A percentile compares a stretch with the other conserved stretches of the same genome.
Evolutionary conservation across 2,888 invertebrate genomes (phyloP).

Genomic region (Autographa pulchrina): DNA sequence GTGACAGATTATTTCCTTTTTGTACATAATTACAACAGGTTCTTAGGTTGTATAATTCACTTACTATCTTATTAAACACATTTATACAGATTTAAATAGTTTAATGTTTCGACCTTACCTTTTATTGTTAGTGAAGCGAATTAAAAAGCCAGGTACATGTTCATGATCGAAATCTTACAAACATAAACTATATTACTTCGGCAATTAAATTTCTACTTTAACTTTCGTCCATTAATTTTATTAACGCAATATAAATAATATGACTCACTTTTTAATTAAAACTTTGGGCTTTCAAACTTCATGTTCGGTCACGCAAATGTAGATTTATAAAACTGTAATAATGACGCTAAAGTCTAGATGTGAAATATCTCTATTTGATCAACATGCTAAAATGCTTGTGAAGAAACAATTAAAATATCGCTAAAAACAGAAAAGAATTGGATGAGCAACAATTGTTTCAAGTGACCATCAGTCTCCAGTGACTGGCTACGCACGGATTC

Average conservation of each 20-base stretch:
- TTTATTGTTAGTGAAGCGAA: not conserved
- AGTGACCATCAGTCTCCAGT: too few relatives aligned
- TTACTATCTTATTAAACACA: too few relatives aligned
- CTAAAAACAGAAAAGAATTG: too few relatives aligned
- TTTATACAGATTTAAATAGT: too few relatives aligned
- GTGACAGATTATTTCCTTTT: not conserved
- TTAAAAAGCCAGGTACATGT: not conserved
- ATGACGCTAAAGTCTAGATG: slow-evolving; percentile 8
- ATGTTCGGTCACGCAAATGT: slow-evolving; percentile 31
- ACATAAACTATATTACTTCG: slow-evolving; percentile 2
- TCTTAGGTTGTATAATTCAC: too few relatives aligned
- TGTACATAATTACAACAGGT: not conserved
- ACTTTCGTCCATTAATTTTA: not conserved
- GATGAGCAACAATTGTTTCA: too few relatives aligned
- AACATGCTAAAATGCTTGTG: too few relatives aligned
- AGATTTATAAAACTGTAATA: not conserved
- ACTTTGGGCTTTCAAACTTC: slow-evolving; percentile 12
- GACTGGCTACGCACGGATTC: too few relatives aligned
- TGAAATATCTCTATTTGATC: not conserved
- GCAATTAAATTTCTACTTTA: not conserved
- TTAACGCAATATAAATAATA: slow-evolving; percentile 16
- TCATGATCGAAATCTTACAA: not conserved
- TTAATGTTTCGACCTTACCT: not conserved
- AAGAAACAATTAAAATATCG: not conserved
- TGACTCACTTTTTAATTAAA: slow-evolving; percentile 27